phyloP scores from a whole-genome alignment of 2,113 vertebrate genomes.

The Plectropomus leopardus region DNA sequence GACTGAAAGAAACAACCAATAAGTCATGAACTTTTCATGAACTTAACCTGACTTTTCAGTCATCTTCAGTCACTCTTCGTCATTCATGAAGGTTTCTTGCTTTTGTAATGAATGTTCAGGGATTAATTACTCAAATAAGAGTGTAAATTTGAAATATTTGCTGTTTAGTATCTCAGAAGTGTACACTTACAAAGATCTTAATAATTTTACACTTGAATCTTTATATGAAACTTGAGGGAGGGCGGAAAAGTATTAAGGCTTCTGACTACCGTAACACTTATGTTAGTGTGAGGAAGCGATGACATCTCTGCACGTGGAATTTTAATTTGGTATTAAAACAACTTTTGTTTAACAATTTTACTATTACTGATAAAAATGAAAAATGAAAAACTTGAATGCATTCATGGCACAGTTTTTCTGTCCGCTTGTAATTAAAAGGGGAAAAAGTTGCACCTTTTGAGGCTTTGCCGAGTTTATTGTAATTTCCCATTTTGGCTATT shows the following conservation, averaged over 20 bases:
- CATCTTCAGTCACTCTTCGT: neutral
- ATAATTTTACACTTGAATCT: neutral
- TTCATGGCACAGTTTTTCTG: too few relatives aligned
- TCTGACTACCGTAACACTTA: neutral
- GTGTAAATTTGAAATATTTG: neutral
- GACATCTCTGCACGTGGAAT: neutral
- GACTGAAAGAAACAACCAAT: too few relatives aligned
- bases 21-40: neutral
- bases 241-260: neutral
- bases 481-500: neutral
- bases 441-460: neutral
- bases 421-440: neutral
- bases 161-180: neutral
- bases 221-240: neutral
- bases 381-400: too few relatives aligned
- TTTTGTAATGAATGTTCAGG: neutral
- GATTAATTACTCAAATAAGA: neutral
- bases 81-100: neutral
- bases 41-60: too few relatives aligned
- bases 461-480: neutral
- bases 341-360: neutral
- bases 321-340: neutral
- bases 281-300: neutral
- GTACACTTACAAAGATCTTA: neutral
- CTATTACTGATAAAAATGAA: too few relatives aligned